A percentile compares a stretch with the other conserved stretches of the same genome.
Evolutionary conservation across 2,888 invertebrate genomes (phyloP).

Genomic region (Dexiosoma caninum): DNA sequence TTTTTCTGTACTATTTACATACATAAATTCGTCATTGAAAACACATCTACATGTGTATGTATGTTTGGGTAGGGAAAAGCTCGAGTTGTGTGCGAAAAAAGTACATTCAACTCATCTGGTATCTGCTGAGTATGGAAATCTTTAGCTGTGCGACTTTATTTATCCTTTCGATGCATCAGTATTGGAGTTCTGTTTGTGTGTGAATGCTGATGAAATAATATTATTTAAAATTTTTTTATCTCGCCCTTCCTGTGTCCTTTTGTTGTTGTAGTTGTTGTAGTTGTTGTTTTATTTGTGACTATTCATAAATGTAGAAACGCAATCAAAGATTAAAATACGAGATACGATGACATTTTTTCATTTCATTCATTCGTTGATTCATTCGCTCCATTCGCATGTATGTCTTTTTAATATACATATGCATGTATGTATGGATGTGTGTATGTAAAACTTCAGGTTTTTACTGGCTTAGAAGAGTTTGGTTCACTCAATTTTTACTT

Average conservation of each 20-base stretch:
- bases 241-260: neutral
- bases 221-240: neutral
- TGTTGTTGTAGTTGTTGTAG: too few species aligned
- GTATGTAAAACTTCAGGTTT: neutral
- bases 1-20: slow-evolving; percentile 20
- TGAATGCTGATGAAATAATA: slow-evolving; percentile 28
- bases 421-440: neutral
- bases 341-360: slow-evolving; percentile 65
- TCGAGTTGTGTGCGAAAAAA: neutral
- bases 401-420: slow-evolving; percentile 23
- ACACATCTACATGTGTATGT: too few species aligned
- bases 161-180: slow-evolving; percentile 18
- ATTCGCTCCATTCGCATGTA: neutral
- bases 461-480: neutral
- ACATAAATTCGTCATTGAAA: neutral
- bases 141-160: neutral
- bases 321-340: slow-evolving; percentile 66
- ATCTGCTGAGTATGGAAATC: neutral
- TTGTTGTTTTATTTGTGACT: slow-evolving; percentile 25
- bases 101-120: slow-evolving; percentile 46
- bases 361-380: neutral
- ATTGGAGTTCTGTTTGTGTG: neutral
- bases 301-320: slow-evolving; percentile 61
- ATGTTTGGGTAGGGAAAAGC: too few species aligned
- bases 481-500: slow-evolving; percentile 22